Evolutionary conservation across 1,140 invertebrate genomes (phyloP).

Genomic region (Drosophila kanapiae): DNA sequence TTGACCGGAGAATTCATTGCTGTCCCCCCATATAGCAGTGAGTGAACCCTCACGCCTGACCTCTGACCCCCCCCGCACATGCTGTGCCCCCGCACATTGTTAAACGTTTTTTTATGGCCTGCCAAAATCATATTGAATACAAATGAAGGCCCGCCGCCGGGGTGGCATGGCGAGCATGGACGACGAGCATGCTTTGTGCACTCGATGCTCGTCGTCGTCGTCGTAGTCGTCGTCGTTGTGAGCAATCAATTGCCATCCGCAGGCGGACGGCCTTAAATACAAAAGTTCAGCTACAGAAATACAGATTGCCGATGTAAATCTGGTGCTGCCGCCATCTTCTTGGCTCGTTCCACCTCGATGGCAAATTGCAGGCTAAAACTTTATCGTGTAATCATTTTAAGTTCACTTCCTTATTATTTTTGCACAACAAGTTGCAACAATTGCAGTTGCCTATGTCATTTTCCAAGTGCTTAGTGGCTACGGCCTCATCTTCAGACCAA

Average conservation of each 20-base stretch:
- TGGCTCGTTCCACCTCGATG: slow-evolving; percentile 24
- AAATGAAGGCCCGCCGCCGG: slow-evolving; percentile 34
- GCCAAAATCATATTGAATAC: slow-evolving; percentile 64
- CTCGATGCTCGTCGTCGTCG: background rate
- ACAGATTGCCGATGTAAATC: slow-evolving; percentile 48
- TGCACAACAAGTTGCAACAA: slow-evolving; percentile 62
- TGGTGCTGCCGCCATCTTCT: background rate
- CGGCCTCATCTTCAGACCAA: slow-evolving; percentile 33
- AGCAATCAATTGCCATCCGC: slow-evolving; percentile 35
- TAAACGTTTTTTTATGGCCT: slow-evolving; percentile 62
- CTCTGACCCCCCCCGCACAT: background rate
- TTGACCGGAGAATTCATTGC: slow-evolving; percentile 44
- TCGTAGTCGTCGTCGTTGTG: too few species aligned
- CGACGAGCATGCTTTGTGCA: background rate
- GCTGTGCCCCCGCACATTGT: slow-evolving; percentile 3
- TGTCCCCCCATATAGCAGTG: too few species aligned
- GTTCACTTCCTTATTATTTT: slow-evolving; percentile 82
- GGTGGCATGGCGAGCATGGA: background rate
- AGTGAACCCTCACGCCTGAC: background rate
- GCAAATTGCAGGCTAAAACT: slow-evolving; percentile 78
- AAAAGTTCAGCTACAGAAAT: slow-evolving; percentile 47
- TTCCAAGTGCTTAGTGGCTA: slow-evolving; percentile 72
- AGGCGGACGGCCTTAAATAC: slow-evolving; percentile 33
- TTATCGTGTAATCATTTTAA: slow-evolving; percentile 82
- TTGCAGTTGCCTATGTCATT: slow-evolving; percentile 79